Conservation (phyloP, 1,140 invertebrate species). For the Chironomus tepperi region DNA sequence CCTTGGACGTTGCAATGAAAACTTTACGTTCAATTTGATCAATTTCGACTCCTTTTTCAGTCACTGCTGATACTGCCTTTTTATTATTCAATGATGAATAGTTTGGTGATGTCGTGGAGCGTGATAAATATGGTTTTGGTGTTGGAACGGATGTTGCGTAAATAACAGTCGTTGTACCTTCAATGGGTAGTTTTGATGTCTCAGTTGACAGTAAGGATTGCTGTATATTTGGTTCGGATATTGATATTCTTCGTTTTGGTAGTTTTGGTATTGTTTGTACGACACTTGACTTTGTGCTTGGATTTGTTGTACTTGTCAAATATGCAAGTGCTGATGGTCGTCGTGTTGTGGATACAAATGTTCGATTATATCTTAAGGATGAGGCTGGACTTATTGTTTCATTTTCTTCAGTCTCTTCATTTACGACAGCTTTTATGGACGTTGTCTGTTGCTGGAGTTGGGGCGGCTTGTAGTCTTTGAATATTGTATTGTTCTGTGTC, state of each 20-base stretch:
- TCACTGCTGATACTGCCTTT: neutral
- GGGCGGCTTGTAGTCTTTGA: conserved; percentile 32
- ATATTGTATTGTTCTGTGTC: conserved; percentile 44
- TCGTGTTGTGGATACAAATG: conserved; percentile 40
- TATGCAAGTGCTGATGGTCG: conserved; percentile 42
- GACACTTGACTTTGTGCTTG: conserved; percentile 45
- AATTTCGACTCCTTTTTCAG: conserved; percentile 26
- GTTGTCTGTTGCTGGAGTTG: conserved; percentile 45
- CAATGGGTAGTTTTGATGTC: conserved; percentile 31
- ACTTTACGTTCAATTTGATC: conserved; percentile 24
- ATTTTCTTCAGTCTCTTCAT: conserved; percentile 35
- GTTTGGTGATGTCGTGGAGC: conserved; percentile 19
- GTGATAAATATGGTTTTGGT: conserved; percentile 25
- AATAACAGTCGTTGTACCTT: conserved; percentile 28
- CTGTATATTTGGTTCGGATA: conserved; percentile 31
- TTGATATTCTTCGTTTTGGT: conserved; percentile 43
- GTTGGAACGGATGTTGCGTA: conserved; percentile 32
- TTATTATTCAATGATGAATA: neutral
- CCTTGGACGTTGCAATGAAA: conserved; percentile 30
- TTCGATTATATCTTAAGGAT: conserved; percentile 42
- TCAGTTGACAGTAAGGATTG: conserved; percentile 31
- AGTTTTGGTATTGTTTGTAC: conserved; percentile 53
- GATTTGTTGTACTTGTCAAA: conserved; percentile 39
- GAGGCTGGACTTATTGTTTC: conserved; percentile 36
- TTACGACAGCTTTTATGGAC: conserved; percentile 39